Evolutionary conservation across 2,113 vertebrate genomes (phyloP).

Genomic region (Pelusios castaneus): DNA sequence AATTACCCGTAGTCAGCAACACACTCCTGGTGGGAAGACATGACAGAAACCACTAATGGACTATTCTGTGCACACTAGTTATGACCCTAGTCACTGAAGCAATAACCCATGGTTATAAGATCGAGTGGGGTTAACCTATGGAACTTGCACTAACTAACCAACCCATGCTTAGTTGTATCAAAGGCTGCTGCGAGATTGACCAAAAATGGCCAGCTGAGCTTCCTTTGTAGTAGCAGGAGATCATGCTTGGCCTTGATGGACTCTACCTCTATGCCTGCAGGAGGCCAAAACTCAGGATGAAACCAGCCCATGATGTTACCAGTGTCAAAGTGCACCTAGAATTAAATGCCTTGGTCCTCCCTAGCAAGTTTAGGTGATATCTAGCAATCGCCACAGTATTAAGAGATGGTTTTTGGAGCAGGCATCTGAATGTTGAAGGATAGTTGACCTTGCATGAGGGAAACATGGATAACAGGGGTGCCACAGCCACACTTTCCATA

Average conservation of each 20-base stretch:
- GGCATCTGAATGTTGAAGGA: background rate
- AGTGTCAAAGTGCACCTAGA: background rate
- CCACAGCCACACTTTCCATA: background rate
- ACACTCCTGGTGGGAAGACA: background rate
- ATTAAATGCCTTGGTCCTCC: background rate
- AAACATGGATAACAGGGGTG: background rate
- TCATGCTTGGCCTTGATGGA: background rate
- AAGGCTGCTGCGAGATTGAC: background rate
- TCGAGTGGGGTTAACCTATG: no score
- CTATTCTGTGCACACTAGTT: background rate
- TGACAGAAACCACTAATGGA: background rate
- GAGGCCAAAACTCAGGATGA: background rate
- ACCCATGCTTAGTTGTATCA: background rate
- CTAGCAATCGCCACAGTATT: background rate
- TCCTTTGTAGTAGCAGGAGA: background rate
- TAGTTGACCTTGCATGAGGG: background rate
- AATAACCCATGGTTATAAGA: background rate
- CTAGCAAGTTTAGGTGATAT: background rate
- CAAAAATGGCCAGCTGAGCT: background rate
- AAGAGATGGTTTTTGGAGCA: background rate
- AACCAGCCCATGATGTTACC: background rate
- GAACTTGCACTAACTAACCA: background rate
- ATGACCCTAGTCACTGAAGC: background rate
- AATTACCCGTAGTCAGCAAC: background rate
- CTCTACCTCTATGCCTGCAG: rapidly evolving